Evolutionary conservation across 2,888 invertebrate species (phyloP).

Genomic region (Mimumesa dahlbomi): DNA sequence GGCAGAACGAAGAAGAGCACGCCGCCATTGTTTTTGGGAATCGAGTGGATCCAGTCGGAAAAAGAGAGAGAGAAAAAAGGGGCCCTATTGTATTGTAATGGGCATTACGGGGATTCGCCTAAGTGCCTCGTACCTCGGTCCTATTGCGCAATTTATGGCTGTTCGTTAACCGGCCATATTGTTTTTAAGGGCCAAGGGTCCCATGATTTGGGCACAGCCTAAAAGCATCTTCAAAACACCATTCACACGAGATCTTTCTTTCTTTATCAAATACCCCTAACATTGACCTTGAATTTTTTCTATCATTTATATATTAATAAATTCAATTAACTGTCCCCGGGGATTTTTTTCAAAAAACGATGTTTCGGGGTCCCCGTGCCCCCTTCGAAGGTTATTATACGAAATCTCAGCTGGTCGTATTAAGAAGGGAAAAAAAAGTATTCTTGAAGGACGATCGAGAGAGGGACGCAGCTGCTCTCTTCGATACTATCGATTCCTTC

Average conservation of each 20-base stretch:
- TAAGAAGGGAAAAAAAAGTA: conserved; percentile 12
- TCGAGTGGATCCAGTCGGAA: conserved; percentile 45
- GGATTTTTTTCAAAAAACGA: too few relatives aligned
- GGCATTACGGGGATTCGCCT: conserved; percentile 71
- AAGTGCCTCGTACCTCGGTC: conserved; percentile 64
- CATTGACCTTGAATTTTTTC: too few relatives aligned
- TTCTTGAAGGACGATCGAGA: conserved; percentile 47
- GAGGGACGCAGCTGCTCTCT: conserved; percentile 60
- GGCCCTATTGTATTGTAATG: conserved; percentile 77
- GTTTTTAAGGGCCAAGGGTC: conserved; percentile 33
- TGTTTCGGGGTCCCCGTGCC: neutral
- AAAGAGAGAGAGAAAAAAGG: conserved; percentile 30
- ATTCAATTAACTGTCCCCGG: neutral
- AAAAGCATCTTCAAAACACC: too few relatives aligned
- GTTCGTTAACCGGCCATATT: conserved; percentile 67
- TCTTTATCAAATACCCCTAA: too few relatives aligned
- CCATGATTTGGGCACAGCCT: conserved; percentile 1
- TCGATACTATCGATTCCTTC: conserved; percentile 67
- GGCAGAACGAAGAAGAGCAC: conserved; percentile 26
- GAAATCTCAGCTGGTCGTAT: conserved; percentile 15
- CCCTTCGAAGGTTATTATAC: neutral
- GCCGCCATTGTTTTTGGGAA: conserved; percentile 69
- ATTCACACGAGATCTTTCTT: neutral
- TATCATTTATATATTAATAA: too few relatives aligned
- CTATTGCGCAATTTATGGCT: conserved; percentile 74